These are phyloP conservation scores for Leptura quadrifasciata DNA, from an alignment of 2,888 invertebrate genomes.

Conservation along the genomic window DNA sequence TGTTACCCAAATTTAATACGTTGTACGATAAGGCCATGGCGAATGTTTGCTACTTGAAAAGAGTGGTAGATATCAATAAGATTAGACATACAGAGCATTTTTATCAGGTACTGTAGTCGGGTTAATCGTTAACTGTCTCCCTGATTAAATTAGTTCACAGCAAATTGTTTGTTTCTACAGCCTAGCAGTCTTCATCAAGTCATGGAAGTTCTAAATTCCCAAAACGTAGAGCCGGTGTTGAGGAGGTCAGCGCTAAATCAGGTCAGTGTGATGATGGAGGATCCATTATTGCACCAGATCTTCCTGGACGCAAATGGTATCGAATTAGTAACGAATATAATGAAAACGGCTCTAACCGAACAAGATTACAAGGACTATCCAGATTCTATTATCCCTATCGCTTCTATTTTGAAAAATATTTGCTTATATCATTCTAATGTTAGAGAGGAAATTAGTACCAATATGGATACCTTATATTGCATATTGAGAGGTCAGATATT, in stretches of 20 bases:
- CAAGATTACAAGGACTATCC: constrained; percentile 75
- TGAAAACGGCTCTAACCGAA: constrained; percentile 73
- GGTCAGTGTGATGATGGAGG: constrained; percentile 81
- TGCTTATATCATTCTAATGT: constrained; percentile 76
- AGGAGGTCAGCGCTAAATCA: constrained; percentile 82
- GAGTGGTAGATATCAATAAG: constrained; percentile 68
- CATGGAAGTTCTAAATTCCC: constrained; percentile 70
- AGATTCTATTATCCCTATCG: constrained; percentile 75
- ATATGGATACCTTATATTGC: constrained; percentile 72
- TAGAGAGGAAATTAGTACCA: constrained; percentile 76
- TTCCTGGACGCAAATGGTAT: constrained; percentile 79
- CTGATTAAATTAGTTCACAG: neutral
- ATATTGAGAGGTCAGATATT: constrained; percentile 73
- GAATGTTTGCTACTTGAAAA: constrained; percentile 72
- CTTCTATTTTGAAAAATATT: constrained; percentile 74
- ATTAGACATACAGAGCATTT: constrained; percentile 67
- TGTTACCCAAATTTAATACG: constrained; percentile 74
- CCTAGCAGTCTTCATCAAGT: constrained; percentile 74
- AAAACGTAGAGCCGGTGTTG: constrained; percentile 79
- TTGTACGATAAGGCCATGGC: constrained; percentile 74
- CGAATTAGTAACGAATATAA: constrained; percentile 73
- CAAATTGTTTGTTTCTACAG: constrained; percentile 64
- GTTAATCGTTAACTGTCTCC: neutral
- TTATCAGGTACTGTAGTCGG: constrained; percentile 69
- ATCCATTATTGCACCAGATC: constrained; percentile 77